Evolutionary conservation across 2,797 vertebrate genomes (phyloP).

Genomic region (Gobionotothen gibberifrons): DNA sequence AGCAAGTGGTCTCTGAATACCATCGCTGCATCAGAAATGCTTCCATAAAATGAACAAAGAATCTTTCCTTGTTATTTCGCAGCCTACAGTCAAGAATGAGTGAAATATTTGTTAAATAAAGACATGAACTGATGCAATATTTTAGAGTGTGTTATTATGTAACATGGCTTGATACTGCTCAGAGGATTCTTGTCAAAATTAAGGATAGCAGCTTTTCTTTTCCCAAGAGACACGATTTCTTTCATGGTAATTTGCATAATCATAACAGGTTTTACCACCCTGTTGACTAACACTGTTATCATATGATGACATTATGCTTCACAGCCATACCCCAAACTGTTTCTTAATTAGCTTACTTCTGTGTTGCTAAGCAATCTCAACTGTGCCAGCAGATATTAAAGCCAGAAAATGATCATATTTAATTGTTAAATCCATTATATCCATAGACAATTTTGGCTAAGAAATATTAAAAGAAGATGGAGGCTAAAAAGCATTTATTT

Average conservation of each 20-base stretch:
- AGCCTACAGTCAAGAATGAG: background rate
- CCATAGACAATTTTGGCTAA: constrained; percentile 10
- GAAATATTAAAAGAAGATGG: constrained; percentile 7
- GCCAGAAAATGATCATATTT: constrained; percentile 38
- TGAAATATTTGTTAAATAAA: constrained; percentile 10
- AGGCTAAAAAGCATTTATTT: background rate
- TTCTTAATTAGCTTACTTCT: constrained; percentile 60
- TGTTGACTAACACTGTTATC: constrained; percentile 59
- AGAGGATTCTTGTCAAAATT: constrained; percentile 12
- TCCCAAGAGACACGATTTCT: constrained; percentile 29
- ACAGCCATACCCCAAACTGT: constrained; percentile 49
- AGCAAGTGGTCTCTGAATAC: constrained; percentile 23
- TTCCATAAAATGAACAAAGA: background rate
- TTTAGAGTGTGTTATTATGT: background rate
- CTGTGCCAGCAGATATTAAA: constrained; percentile 32
- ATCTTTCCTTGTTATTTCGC: background rate
- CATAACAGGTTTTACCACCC: constrained; percentile 45
- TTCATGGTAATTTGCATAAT: constrained; percentile 56
- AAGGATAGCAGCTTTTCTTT: constrained; percentile 20
- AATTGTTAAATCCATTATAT: constrained; percentile 35
- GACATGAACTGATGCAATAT: background rate
- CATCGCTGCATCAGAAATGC: background rate
- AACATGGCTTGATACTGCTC: constrained; percentile 1
- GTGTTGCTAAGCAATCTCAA: constrained; percentile 63
- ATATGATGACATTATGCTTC: constrained; percentile 53